Conservation (phyloP, 2,888 invertebrate genomes). For the Stenodema calcarata region DNA sequence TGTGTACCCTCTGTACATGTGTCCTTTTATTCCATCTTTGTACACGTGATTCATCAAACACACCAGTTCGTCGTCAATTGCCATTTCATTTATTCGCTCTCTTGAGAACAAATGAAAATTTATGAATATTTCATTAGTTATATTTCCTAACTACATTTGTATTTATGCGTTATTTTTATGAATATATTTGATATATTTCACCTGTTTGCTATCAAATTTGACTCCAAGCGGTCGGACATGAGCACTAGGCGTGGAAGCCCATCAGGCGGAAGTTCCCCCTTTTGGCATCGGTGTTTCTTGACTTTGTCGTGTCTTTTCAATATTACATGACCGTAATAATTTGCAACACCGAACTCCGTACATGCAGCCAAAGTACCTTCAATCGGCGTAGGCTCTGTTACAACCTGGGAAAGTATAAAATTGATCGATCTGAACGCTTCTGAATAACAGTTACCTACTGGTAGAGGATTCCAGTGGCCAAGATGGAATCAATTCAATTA, state of each 20-base stretch:
- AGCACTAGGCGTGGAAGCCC: conserved; percentile 61
- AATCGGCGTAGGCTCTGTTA: conserved; percentile 75
- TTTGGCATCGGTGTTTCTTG: conserved; percentile 54
- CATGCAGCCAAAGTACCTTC: conserved; percentile 78
- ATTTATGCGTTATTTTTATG: background rate
- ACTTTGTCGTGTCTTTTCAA: conserved; percentile 61
- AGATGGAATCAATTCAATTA: too few relatives aligned
- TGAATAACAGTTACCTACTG: too few relatives aligned
- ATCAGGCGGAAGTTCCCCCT: conserved; percentile 52
- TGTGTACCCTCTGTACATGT: conserved; percentile 37
- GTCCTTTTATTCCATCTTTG: conserved; percentile 10
- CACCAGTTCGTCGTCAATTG: conserved; percentile 33
- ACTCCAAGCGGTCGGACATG: conserved; percentile 60
- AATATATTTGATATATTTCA: background rate
- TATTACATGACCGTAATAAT: conserved; percentile 63
- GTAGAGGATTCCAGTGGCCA: too few relatives aligned
- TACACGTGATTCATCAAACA: conserved; percentile 24
- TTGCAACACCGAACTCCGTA: conserved; percentile 68
- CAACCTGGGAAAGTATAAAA: conserved; percentile 65
- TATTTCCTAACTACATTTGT: background rate
- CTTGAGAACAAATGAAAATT: background rate
- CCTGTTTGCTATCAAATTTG: conserved; percentile 9
- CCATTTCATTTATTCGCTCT: background rate
- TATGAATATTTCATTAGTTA: background rate
- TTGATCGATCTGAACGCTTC: too few relatives aligned